A percentile compares a stretch with the other conserved stretches of the same genome.
These are phyloP conservation scores for Nibea coibor DNA, from an alignment of 2,113 vertebrate species.

Conservation along the genomic window DNA sequence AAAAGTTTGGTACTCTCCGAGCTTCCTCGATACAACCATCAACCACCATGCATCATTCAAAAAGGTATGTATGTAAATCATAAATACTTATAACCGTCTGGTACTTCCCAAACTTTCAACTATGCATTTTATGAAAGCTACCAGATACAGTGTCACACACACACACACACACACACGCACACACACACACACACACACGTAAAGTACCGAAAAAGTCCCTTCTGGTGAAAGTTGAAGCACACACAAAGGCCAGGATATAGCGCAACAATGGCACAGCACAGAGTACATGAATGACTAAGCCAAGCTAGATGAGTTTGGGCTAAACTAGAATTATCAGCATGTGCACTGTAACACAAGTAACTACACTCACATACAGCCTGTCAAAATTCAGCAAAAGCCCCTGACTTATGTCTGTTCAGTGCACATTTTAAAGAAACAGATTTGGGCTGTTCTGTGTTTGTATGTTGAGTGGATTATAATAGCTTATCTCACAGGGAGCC, in stretches of 20 bases:
- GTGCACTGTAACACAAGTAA: conserved; percentile 49
- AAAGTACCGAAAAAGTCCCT: conserved; percentile 57
- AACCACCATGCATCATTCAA: background rate
- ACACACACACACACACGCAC: conserved; percentile 13
- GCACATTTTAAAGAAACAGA: conserved; percentile 56
- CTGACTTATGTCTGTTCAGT: conserved; percentile 27
- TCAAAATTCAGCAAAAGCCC: conserved; percentile 56
- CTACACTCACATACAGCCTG: conserved; percentile 11
- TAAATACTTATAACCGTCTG: background rate
- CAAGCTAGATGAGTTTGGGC: conserved; percentile 50
- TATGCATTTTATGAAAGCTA: conserved; percentile 28
- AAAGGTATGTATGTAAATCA: conserved; percentile 1
- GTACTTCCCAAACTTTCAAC: conserved; percentile 19
- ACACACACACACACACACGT: conserved; percentile 13
- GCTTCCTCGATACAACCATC: conserved; percentile 15
- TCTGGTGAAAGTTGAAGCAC: conserved; percentile 50
- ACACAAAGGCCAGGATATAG: conserved; percentile 66
- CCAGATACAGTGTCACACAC: background rate
- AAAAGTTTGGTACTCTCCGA: conserved; percentile 6
- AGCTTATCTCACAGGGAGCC: conserved; percentile 72
- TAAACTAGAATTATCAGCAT: conserved; percentile 65
- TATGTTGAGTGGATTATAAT: conserved; percentile 70
- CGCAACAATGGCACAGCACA: conserved; percentile 60
- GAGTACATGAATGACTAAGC: conserved; percentile 48
- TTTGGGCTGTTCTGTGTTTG: conserved; percentile 42